Evolutionary conservation across 2,888 invertebrate species (phyloP).

Genomic region (Nephrotoma flavescens): DNA sequence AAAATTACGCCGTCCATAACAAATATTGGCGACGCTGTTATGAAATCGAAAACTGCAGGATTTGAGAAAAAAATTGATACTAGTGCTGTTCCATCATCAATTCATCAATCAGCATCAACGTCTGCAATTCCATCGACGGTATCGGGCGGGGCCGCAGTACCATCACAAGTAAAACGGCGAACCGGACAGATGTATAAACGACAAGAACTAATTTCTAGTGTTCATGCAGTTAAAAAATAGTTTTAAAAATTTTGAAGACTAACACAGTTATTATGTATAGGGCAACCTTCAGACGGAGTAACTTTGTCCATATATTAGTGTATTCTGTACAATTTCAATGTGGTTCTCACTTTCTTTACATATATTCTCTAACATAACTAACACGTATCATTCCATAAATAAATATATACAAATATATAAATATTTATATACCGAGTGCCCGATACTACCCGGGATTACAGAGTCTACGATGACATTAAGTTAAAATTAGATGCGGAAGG

Average conservation of each 20-base stretch:
- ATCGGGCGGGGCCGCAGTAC: not conserved
- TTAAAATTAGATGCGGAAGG: no score
- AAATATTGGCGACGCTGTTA: slow-evolving; percentile 48
- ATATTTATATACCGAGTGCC: not conserved
- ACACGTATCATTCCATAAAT: not conserved
- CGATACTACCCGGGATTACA: no score
- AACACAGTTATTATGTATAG: not conserved
- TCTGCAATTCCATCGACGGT: not conserved
- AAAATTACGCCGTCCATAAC: slow-evolving; percentile 42
- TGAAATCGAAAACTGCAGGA: slow-evolving; percentile 50
- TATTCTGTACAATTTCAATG: not conserved
- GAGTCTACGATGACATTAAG: no score
- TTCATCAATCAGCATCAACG: not conserved
- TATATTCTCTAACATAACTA: not conserved
- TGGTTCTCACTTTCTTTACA: not conserved
- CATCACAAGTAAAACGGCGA: slow-evolving; percentile 12
- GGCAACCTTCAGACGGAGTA: no score
- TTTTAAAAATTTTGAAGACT: slow-evolving; percentile 5
- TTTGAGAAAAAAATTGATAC: slow-evolving; percentile 43
- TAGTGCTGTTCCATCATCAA: slow-evolving; percentile 23
- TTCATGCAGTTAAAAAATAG: slow-evolving; percentile 29
- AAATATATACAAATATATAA: not conserved
- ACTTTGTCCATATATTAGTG: not conserved
- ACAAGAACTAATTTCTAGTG: slow-evolving; percentile 67
- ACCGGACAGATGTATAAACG: slow-evolving; percentile 53